Evolutionary conservation across 1,140 invertebrate genomes (phyloP), one percentile per base, ranked within the genome.

Genomic region (Thalassaphorura encarpata): DNA sequence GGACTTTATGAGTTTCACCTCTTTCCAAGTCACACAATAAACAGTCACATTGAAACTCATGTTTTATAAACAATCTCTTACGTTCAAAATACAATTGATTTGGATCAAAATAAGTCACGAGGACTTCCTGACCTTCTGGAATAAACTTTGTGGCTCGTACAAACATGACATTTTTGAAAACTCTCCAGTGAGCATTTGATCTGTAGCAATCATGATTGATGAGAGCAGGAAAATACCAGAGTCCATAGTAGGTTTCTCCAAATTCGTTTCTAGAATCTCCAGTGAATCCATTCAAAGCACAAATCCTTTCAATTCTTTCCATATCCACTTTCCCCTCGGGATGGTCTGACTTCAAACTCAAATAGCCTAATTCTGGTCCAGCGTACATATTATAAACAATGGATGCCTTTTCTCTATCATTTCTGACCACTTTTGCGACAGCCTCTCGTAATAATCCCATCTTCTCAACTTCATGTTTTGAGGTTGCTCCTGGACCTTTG

Each of bases 241-340:
- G 33, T 11, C n/a, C n/a, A 11, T 36, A 36, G n/a, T n/a, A n/a
- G n/a, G n/a, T n/a, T n/a, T n/a, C n/a, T n/a, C n/a, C n/a, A n/a
- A n/a, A n/a, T n/a, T n/a, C 33, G 8, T 36, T 36, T 36, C n/a
- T 36, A 11, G 8, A n/a, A 11, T 11, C n/a, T 36, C 8, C 33
- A 8, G 8, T 8, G 33, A 36, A 36, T 23, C 21, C 45, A 27
- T 47, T 47, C 21, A 47, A 47, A 8, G 45, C 24, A 26, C 45
- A 47, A 27, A 47, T 27, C 4, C 45, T 21, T 19, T 47, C 45
- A 24, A 47, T 47, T 19, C 45, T 21, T 47, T 47, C 45, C 18
- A 47, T 47, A 26, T 47, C 45, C 24, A 47, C 18, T 43, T 43
- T 5, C 13, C 13, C 41, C 19, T 19, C 41, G 21, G 6, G 11